Evolutionary conservation across 1,140 invertebrate genomes (phyloP).

Genomic region (Trypoxylus dichotomus): DNA sequence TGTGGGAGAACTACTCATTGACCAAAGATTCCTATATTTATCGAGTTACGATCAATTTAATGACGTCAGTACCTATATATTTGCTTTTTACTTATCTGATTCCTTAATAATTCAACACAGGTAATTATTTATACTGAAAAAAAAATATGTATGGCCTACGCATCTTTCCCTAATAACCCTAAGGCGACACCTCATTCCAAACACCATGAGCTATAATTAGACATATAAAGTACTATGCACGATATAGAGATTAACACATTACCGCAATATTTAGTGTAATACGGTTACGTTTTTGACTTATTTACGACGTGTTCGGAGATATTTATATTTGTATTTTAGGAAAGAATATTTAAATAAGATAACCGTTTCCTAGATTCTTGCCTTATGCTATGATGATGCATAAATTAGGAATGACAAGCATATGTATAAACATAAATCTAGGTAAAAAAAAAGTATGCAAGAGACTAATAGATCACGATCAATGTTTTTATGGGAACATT

Average conservation of each 20-base stretch:
- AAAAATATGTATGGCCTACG: too few species aligned
- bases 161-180: background rate
- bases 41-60: too few species aligned
- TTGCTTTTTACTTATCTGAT: background rate
- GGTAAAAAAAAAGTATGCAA: too few species aligned
- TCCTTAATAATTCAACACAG: background rate
- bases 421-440: too few species aligned
- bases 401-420: background rate
- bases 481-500: too few species aligned
- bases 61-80: background rate
- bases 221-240: background rate
- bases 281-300: background rate
- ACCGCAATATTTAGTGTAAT: background rate
- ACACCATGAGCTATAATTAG: background rate
- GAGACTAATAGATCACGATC: too few species aligned
- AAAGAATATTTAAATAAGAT: background rate
- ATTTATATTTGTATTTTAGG: conserved; percentile 4
- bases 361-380: background rate
- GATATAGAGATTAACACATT: conserved; percentile 7
- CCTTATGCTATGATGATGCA: background rate
- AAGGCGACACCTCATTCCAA: background rate
- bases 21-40: too few species aligned
- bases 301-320: background rate
- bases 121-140: background rate
- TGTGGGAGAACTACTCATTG: too few species aligned